phyloP scores from a whole-genome alignment of 1,140 invertebrate species.

The Sinonovacula constricta region DNA sequence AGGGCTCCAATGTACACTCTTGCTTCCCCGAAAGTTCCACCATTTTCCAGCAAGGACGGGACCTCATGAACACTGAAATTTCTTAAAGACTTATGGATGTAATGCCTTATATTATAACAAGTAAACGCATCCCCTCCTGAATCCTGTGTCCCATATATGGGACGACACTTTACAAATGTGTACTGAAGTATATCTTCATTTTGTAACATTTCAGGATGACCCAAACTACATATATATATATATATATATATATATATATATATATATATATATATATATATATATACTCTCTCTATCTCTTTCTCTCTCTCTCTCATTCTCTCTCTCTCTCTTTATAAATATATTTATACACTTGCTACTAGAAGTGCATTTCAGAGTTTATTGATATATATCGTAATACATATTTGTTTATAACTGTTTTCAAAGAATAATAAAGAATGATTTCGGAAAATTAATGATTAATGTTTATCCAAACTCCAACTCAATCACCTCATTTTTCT shows the following conservation, averaged over 20 bases:
- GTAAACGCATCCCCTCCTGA: neutral
- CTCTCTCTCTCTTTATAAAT: too few relatives aligned
- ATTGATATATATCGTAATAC: too few relatives aligned
- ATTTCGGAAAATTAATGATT: too few relatives aligned
- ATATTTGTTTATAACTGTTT: too few relatives aligned
- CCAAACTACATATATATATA: neutral
- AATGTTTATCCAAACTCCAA: too few relatives aligned
- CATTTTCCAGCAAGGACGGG: neutral
- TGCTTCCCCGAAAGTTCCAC: neutral
- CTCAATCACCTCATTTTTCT: neutral
- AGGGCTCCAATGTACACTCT: neutral
- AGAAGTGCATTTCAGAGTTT: too few relatives aligned
- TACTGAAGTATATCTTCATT: neutral
- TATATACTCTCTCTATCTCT: neutral
- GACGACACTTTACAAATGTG: neutral
- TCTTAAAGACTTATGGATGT: neutral
- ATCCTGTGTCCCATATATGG: neutral
- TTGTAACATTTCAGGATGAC: neutral
- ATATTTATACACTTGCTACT: too few relatives aligned
- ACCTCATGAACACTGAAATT: neutral
- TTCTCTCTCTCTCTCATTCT: neutral
- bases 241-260: neutral
- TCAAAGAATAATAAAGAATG: too few relatives aligned
- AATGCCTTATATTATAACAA: neutral
- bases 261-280: neutral